Evolutionary conservation across 2,888 invertebrate species (phyloP).

Genomic region (Folsomia candida): DNA sequence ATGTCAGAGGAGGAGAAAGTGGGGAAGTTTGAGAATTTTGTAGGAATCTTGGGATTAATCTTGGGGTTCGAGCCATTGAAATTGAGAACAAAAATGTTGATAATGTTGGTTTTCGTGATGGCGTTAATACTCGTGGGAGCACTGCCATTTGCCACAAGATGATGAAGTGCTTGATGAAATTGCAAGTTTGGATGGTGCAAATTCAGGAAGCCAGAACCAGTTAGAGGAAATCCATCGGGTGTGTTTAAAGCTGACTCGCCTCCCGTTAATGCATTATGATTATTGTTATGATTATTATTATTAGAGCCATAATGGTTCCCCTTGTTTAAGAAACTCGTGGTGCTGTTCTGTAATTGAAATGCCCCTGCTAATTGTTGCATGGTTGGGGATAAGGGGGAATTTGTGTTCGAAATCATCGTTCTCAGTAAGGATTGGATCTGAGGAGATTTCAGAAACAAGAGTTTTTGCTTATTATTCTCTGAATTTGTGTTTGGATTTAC

Average conservation of each 20-base stretch:
- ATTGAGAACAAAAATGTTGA: slow-evolving; percentile 50
- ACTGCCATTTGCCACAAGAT: slow-evolving; percentile 50
- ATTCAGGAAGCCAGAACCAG: slow-evolving; percentile 44
- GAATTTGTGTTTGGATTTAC: slow-evolving; percentile 43
- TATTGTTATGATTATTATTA: slow-evolving; percentile 1
- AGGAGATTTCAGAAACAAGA: slow-evolving; percentile 48
- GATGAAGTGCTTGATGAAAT: slow-evolving; percentile 50
- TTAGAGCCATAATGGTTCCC: not conserved
- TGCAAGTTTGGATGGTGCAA: slow-evolving; percentile 49
- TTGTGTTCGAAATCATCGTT: slow-evolving; percentile 11
- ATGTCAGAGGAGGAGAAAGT: slow-evolving; percentile 4
- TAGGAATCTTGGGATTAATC: not conserved
- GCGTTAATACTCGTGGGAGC: slow-evolving; percentile 48
- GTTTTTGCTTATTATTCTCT: slow-evolving; percentile 36
- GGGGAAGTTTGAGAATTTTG: slow-evolving; percentile 1
- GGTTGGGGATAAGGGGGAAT: slow-evolving; percentile 43
- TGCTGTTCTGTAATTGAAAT: slow-evolving; percentile 23
- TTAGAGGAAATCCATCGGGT: slow-evolving; percentile 49
- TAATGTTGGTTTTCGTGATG: slow-evolving; percentile 50
- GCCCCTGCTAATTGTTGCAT: slow-evolving; percentile 47
- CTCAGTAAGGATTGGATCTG: slow-evolving; percentile 45
- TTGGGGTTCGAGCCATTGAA: slow-evolving; percentile 34
- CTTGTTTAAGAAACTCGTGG: not conserved
- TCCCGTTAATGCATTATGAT: slow-evolving; percentile 3
- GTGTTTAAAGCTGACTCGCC: slow-evolving; percentile 13